Evolutionary conservation across 2,797 vertebrate species (phyloP), one percentile per base, ranked within the genome.

Genomic region (Labeo calbasu): DNA sequence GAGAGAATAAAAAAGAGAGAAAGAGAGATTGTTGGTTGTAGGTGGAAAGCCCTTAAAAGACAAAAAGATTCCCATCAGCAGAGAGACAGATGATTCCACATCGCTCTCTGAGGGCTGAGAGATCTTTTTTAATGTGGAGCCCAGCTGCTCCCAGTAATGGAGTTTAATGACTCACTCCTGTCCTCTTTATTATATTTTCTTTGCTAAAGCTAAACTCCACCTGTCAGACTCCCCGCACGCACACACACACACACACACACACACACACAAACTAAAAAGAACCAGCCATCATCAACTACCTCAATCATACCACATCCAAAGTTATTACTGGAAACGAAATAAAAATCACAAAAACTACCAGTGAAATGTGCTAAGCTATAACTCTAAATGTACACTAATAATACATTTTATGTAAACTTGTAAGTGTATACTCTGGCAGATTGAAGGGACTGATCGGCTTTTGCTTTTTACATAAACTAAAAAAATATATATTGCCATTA

Each of bases 81-180:
- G n/a, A 46, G 63, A 80, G 57, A 86, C 51, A 76, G 84, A 86
- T 71, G 77, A 63, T 50, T 84, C 36, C 72, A 43, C 48, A 40
- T 68, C 14, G 32, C 25, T 85, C 69, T 87, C 53, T 51, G 50
- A 68, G 55, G 84, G 69, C 68, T 12, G 55, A 25, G 50, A 81
- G 25, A 48, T 86, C 46, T 83, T 63, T 82, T 87, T 87, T 78
- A 87, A 86, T 59, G 71, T 77, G 32, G 57, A 79, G 63, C 66
- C 55, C 86, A 87, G 88, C 85, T 88, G 88, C 88, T 77, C 46
- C 10, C 73, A 69, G 85, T 90, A 88, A 89, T 87, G 77, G 86
- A 85, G 77, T 87, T 84, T 86, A 88, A 87, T 88, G 81, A 78
- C 81, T 73, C 61, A 59, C 63, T 71, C 17, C 59, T 72, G 65